These are phyloP conservation scores for Prunella strophiata DNA, from an alignment of 2,797 vertebrate genomes.

Conservation along the genomic window DNA sequence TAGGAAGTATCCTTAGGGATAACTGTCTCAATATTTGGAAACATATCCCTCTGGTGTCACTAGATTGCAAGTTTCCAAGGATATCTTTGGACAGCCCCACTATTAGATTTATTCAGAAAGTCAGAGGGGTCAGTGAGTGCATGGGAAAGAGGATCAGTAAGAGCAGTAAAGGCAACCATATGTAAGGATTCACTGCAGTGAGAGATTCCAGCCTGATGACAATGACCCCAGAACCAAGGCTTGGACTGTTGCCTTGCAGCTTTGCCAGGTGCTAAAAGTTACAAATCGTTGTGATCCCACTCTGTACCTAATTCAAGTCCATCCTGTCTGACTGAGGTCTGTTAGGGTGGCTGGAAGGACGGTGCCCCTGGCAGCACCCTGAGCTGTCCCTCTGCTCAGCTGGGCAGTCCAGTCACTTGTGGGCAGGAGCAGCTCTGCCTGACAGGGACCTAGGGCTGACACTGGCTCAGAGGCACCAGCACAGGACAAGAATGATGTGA, in stretches of 20 bases:
- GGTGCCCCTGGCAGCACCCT: neutral
- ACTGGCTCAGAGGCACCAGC: neutral
- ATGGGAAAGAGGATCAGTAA: slow-evolving; percentile 70
- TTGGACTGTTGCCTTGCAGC: neutral
- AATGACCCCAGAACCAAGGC: neutral
- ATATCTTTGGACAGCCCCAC: slow-evolving; percentile 65
- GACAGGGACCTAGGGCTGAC: neutral
- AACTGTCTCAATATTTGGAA: slow-evolving; percentile 58
- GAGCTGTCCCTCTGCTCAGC: neutral
- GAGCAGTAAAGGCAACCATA: slow-evolving; percentile 41
- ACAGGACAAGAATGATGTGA: neutral
- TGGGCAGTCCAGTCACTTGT: neutral
- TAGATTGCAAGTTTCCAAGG: slow-evolving; percentile 61
- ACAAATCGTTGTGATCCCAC: neutral
- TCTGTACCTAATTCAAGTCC: neutral
- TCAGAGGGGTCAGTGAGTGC: slow-evolving; percentile 68
- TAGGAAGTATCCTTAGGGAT: slow-evolving; percentile 60
- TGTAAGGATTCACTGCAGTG: slow-evolving; percentile 23
- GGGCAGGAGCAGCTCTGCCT: neutral
- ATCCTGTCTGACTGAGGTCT: neutral
- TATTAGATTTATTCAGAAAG: slow-evolving; percentile 57
- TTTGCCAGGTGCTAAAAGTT: neutral
- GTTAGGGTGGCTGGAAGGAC: neutral
- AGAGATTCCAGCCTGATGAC: neutral
- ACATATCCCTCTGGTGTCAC: slow-evolving; percentile 49